Conservation (phyloP, 2,797 vertebrate genomes). For the Acanthurus lineatus region DNA sequence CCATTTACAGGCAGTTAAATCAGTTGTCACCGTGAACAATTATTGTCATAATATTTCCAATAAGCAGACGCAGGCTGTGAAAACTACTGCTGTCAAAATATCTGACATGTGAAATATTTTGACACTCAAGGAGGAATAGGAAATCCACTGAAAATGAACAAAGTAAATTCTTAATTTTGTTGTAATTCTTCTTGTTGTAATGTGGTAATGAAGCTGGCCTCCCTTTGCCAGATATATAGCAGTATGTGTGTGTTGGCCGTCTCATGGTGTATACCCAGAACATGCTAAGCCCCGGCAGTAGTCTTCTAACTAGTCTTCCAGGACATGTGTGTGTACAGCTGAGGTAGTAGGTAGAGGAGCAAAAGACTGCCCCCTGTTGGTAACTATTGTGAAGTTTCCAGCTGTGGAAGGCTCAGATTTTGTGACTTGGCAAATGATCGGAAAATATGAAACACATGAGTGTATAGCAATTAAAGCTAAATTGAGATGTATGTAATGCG, state of each 20-base stretch:
- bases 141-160: slow-evolving; percentile 23
- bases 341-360: slow-evolving; percentile 62
- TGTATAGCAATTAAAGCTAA: not conserved
- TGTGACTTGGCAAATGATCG: slow-evolving; percentile 36
- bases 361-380: slow-evolving; percentile 84
- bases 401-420: slow-evolving; percentile 28
- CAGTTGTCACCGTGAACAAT: slow-evolving; percentile 60
- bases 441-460: slow-evolving; percentile 22
- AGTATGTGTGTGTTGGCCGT: slow-evolving; percentile 1
- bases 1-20: slow-evolving; percentile 33
- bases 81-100: slow-evolving; percentile 47
- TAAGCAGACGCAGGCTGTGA: slow-evolving; percentile 31
- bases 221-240: slow-evolving; percentile 5
- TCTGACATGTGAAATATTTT: slow-evolving; percentile 60
- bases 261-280: slow-evolving; percentile 24
- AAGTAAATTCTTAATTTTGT: not conserved
- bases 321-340: not conserved
- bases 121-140: slow-evolving; percentile 44
- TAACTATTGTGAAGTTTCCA: slow-evolving; percentile 27
- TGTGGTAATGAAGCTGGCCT: not conserved
- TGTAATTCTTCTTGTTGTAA: not conserved
- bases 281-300: slow-evolving; percentile 26
- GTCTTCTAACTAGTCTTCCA: not conserved
- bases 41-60: slow-evolving; percentile 75
- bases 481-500: not conserved